Evolutionary conservation across 2,888 invertebrate genomes (phyloP), one percentile per base, ranked within the genome.

Genomic region (Loripinus fragilis): DNA sequence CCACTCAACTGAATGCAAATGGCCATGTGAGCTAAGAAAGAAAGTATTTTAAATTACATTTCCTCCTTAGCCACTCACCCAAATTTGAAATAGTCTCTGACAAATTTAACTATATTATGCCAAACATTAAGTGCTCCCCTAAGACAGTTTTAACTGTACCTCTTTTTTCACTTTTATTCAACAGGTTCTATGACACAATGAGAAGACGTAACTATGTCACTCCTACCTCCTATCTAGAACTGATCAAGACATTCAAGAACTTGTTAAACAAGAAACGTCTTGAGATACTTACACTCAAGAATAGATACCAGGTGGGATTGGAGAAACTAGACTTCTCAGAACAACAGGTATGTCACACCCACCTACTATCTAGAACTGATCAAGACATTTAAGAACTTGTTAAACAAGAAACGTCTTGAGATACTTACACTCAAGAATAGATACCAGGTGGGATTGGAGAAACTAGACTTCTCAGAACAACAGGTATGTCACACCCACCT

Each of bases 281-380:
- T 73, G 93, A 93, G 79, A 87, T 93, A 60, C 86, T 93, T 15
- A 93, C 91, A 0, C 87, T 93, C 42, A 92, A 92, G 82, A 92
- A 94, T 95, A 95, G 98, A 42, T 98, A 98, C 83, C 90, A 89
- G 42, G 91, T 92, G 28, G 93, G 93, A 10, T 85, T 93, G 73
- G 93, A 93, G 76, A 93, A 93, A 83, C 87, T 93, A 45, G 90
- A 92, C 60, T 93, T 93, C 84, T 92, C 93, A 25, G 93, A 93
- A 80, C 86, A 86, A 64, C 93, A 93, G 92, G 93, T 93, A 45
- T 12, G 38, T 93, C 60, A 93, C 93, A 2, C 93, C 93, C 0
- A 93, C 93, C 20, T 93, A 93, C 0, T 93, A 93, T 84, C 87
- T 93, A 72, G 93, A 93, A 78, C 86, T 93, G 70, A 93, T 93